Conservation (phyloP, 1,140 invertebrate genomes). For the Heliconius himera region DNA sequence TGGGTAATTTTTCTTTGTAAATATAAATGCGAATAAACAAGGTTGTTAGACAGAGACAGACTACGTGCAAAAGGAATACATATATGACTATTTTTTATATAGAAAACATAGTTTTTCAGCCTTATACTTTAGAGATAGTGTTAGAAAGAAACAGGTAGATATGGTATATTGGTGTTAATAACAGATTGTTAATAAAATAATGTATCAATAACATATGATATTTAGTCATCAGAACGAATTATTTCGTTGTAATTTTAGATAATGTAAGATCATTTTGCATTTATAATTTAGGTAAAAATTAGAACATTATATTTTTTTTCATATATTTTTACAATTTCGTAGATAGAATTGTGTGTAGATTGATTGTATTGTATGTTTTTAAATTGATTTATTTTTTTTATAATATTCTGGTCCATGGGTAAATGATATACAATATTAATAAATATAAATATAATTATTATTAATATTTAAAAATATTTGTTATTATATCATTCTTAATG, state of each 20-base stretch:
- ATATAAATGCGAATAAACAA: no score
- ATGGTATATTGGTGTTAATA: no score
- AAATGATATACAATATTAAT: neutral
- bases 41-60: neutral
- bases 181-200: no score
- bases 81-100: neutral
- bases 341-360: neutral
- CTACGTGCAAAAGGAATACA: neutral
- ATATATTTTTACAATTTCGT: neutral
- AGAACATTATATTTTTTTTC: neutral
- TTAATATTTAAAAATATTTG: neutral
- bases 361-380: neutral
- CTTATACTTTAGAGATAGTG: neutral
- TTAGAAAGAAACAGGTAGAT: neutral
- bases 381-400: neutral
- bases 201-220: no score
- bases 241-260: neutral
- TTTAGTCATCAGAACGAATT: no score
- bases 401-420: neutral
- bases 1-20: no score
- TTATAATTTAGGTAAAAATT: neutral
- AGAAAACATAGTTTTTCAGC: no score
- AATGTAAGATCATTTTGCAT: conserved; percentile 4
- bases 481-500: neutral
- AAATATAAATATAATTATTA: neutral